Base-by-base conservation (phyloP, 2,797 vertebrate genomes). In the Phrynocephalus forsythii region DNA sequence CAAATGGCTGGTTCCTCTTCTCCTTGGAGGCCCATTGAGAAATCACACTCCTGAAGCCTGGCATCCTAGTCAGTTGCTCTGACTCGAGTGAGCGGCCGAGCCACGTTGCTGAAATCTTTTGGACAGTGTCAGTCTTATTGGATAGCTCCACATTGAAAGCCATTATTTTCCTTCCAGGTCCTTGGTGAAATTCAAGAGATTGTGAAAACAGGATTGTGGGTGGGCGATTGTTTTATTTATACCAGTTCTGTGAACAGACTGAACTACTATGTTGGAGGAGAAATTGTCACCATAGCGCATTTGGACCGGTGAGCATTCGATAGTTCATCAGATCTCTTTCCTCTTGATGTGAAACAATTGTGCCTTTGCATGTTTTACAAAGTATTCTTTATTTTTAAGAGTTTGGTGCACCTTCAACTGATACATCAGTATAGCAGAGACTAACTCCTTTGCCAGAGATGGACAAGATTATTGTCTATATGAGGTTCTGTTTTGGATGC, bases 211-310 rank as follows among this genome's bases (percentile, higher is more conserved):
- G 99, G 99, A 3, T 96, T 99, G 77, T 99, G 99, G 99, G 99
- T 99, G 0, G 99, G 99, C 3, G 99, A 99, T 94, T 99, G 99
- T 94, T 99, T 99, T 94, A 99, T 99, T 96, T 99, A 99, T 95
- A 99, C 99, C 93, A 99, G 98, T 96, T 99, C 99, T 90, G 99
- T 99, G 91, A 99, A 99, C 97, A 98, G 99, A 93, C 97, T 99
- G 88, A 99, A 99, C 96, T 99, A 99, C 93, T 99, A 98, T 0
- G 99, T 99, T 9, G 99, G 99, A 94, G 99, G 99, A 96, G 99
- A 99, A 96, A 99, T 99, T 80, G 99, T 99, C 94, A 99, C 99
- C 38, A 99, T 99, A 93, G 99, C 99, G 93, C 99, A 99, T 86
- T 95, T 99, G 94, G 99, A 99, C 97, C 98, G 99, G 99, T 99